Evolutionary conservation across 2,113 vertebrate genomes (phyloP).

Genomic region (Perca schrenkii): DNA sequence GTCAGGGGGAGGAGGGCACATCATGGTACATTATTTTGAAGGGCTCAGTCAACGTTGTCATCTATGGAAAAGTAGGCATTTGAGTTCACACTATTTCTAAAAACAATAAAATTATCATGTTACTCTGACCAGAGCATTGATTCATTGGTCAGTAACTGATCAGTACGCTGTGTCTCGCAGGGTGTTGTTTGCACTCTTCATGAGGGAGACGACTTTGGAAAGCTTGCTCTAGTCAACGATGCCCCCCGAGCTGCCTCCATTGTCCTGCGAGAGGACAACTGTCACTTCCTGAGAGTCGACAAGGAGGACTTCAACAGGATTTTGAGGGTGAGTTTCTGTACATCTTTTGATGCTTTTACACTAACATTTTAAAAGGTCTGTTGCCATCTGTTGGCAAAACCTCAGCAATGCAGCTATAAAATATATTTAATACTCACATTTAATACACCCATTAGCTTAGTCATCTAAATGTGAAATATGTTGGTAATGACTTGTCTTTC

Average conservation of each 20-base stretch:
- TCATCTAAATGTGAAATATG: constrained; percentile 27
- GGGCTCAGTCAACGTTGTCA: constrained; percentile 98
- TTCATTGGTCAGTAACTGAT: not conserved
- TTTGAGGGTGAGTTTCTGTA: constrained; percentile 88
- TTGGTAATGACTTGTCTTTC: constrained; percentile 11
- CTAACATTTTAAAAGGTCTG: not conserved
- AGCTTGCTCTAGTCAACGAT: constrained; percentile 97
- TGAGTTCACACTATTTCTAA: not conserved
- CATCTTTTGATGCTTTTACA: not conserved
- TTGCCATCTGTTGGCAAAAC: constrained; percentile 75
- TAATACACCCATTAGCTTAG: not conserved
- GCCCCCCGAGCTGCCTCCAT: constrained; percentile 98
- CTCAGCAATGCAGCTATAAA: constrained; percentile 46
- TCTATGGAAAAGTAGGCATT: constrained; percentile 95
- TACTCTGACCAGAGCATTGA: not conserved
- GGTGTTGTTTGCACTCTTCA: constrained; percentile 98
- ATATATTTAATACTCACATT: not conserved
- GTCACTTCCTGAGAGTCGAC: constrained; percentile 97
- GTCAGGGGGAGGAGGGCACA: constrained; percentile 98
- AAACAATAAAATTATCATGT: not conserved
- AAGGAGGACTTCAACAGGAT: constrained; percentile 99
- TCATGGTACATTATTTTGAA: constrained; percentile 99
- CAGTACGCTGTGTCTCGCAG: constrained; percentile 72
- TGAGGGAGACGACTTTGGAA: constrained; percentile 98
- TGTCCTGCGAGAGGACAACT: constrained; percentile 96